Evolutionary conservation across 1,140 invertebrate species (phyloP), one percentile per base, ranked within the genome.

Genomic region (Megalopta genalis): DNA sequence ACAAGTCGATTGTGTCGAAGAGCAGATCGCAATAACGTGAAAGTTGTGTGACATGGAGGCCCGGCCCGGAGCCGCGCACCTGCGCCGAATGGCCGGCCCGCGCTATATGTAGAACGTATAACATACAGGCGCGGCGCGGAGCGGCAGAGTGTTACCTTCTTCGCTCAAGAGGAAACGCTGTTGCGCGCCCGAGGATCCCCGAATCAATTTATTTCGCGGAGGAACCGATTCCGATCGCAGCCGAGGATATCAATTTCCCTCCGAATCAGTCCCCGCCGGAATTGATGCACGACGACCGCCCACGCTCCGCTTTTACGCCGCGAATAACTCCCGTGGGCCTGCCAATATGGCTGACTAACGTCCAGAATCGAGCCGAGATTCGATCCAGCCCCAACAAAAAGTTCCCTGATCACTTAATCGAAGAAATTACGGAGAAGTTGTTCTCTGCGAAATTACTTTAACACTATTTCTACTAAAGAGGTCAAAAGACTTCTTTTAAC

Each of bases 1-100:
- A 82, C 67, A 75, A 82, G 66, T 80, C 69, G 77, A 57, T 67
- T 76, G 54, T 46, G 52, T 67, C 73, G 42, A n/a, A 37, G 52
- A 66, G 42, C 49, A 71, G 59, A 69, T 75, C 63, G 60, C 54
- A 77, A 67, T 70, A 69, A 67, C 74, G 60, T 46, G 60, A 72
- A 72, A 59, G 69, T 73, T 73, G 59, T 64, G 59, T 37, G 71
- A 73, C 42, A 64, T 25, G 37, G 39, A 46, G 25, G 42, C 10
- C 7, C 14, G 32, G 0, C 9, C 5, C 23, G 27, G 25, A 42
- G 63, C 2, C 63, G 39, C 39, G 64, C 64, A 65, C 64, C 64
- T 65, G 64, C 64, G 64, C 23, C 59, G 42, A 63, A 73, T 32
- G 27, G 70, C 39, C 32, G 32, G 32, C 68, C 42, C 2, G 12